These are phyloP conservation scores for Leucoraja ocellata DNA, from an alignment of 2,797 vertebrate genomes.

Conservation along the genomic window DNA sequence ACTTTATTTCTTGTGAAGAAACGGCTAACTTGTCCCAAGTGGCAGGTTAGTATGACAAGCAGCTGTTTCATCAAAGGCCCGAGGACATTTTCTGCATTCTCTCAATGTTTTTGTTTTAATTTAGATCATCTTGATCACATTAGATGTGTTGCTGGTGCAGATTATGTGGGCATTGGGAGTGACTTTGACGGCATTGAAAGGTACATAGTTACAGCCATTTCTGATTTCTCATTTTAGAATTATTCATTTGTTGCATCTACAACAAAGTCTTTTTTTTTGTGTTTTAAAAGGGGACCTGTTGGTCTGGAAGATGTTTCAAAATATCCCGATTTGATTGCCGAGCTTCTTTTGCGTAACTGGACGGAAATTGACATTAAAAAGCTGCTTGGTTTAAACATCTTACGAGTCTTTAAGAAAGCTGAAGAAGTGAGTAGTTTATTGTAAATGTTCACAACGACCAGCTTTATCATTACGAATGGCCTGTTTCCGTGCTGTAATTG, in stretches of 20 bases:
- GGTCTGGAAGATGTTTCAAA: slow-evolving; percentile 39
- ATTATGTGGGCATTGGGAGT: slow-evolving; percentile 36
- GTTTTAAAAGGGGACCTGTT: slow-evolving; percentile 8
- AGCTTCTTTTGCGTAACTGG: slow-evolving; percentile 36
- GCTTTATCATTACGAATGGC: background rate
- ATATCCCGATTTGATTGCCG: slow-evolving; percentile 28
- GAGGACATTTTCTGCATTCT: background rate
- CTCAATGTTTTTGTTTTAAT: background rate
- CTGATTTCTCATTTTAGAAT: background rate
- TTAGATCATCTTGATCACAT: slow-evolving; percentile 39
- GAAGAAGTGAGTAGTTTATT: slow-evolving; percentile 18
- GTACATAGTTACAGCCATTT: background rate
- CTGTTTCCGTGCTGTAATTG: no score
- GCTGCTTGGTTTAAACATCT: slow-evolving; percentile 33
- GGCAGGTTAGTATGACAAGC: slow-evolving; percentile 28
- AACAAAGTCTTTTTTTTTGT: background rate
- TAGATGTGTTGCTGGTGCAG: background rate
- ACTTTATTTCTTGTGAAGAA: slow-evolving; percentile 19
- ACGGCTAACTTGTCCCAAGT: slow-evolving; percentile 35
- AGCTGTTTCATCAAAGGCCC: background rate
- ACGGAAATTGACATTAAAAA: slow-evolving; percentile 16
- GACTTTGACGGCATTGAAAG: slow-evolving; percentile 33
- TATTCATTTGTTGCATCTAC: background rate
- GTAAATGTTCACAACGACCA: background rate
- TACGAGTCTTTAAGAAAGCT: slow-evolving; percentile 36